These are phyloP conservation scores for Apostichopus californicus DNA, from an alignment of 35 echinoderm and acorn worm species.

Conservation along the genomic window DNA sequence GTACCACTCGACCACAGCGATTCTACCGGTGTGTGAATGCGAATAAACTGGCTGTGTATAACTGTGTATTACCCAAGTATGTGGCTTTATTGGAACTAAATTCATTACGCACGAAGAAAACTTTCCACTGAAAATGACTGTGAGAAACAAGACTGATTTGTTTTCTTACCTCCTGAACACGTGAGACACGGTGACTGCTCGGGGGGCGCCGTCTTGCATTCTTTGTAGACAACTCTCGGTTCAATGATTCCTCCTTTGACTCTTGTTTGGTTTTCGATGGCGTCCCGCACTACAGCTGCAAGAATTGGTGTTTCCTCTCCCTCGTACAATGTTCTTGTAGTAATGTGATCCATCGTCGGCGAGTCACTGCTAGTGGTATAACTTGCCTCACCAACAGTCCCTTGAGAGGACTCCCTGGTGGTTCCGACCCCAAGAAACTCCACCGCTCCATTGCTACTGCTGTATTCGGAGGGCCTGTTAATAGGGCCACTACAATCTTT, in stretches of 20 bases:
- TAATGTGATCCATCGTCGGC: background rate
- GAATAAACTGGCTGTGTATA: too few relatives aligned
- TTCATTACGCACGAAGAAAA: too few relatives aligned
- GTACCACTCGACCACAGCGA: too few relatives aligned
- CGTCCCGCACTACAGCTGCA: background rate
- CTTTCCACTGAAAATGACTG: too few relatives aligned
- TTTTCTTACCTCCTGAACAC: background rate
- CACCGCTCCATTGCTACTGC: background rate
- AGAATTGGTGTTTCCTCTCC: background rate
- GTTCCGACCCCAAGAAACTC: background rate
- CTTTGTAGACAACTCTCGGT: background rate
- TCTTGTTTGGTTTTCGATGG: background rate
- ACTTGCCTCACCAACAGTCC: background rate
- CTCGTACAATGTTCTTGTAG: background rate
- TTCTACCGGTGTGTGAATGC: too few relatives aligned
- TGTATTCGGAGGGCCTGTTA: background rate
- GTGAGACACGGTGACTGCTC: background rate
- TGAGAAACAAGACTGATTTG: too few relatives aligned
- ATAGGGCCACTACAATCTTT: slow-evolving; percentile 21
- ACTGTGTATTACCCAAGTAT: too few relatives aligned
- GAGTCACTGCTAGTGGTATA: background rate
- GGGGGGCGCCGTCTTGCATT: background rate
- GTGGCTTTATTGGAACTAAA: too few relatives aligned
- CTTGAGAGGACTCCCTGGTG: background rate
- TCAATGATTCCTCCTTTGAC: background rate